A percentile compares a stretch with the other conserved stretches of the same genome.
These are phyloP conservation scores for Cranoglanis bouderius DNA, from an alignment of 2,113 vertebrate species.

Conservation along the genomic window DNA sequence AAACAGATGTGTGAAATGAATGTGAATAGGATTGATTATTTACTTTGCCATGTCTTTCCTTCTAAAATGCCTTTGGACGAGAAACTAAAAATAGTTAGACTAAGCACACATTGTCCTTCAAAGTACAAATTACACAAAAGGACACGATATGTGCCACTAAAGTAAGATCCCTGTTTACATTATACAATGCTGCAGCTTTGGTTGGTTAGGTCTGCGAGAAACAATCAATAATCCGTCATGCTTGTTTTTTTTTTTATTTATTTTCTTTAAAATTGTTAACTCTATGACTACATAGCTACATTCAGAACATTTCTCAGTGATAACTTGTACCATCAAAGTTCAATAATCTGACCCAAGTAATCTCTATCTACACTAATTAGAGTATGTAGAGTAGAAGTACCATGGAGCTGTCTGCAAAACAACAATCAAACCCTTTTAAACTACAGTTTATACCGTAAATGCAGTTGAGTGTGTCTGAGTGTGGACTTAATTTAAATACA, in stretches of 20 bases:
- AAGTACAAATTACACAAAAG: not conserved
- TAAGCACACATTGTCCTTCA: not conserved
- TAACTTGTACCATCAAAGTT: not conserved
- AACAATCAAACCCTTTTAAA: conserved; percentile 57
- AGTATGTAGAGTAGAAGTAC: conserved; percentile 20
- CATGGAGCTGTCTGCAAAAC: conserved; percentile 46
- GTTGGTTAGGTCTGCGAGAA: not conserved
- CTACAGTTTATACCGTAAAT: conserved; percentile 66
- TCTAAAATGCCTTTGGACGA: not conserved
- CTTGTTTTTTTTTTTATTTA: not conserved
- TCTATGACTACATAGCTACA: conserved; percentile 23
- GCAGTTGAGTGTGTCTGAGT: conserved; percentile 58
- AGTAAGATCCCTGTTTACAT: not conserved
- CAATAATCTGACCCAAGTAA: not conserved
- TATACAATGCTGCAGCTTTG: not conserved
- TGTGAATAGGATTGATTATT: not conserved
- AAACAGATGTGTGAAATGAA: not conserved
- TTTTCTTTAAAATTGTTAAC: conserved; percentile 9
- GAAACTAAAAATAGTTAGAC: not conserved
- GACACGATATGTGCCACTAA: not conserved
- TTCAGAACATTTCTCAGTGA: conserved; percentile 19
- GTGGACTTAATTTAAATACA: conserved; percentile 58
- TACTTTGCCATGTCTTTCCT: not conserved
- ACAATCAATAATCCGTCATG: conserved; percentile 1
- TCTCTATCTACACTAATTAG: conserved; percentile 16